Conservation (phyloP, 2,888 invertebrate genomes). For the Hydraecia micacea region DNA sequence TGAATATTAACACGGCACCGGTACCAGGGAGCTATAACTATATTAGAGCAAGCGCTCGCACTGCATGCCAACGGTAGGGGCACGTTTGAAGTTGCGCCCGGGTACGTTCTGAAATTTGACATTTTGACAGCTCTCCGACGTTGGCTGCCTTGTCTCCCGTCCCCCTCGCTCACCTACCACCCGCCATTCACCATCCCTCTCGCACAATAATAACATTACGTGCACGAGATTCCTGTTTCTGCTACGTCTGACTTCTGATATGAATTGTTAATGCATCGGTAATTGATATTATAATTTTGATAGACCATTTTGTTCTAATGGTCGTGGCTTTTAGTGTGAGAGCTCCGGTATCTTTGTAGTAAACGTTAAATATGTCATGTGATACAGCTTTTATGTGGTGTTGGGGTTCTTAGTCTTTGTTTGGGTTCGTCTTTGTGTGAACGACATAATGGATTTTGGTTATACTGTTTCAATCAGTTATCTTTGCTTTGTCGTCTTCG, state of each 20-base stretch:
- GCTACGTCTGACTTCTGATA: slow-evolving; percentile 89
- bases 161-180: slow-evolving; percentile 70
- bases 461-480: slow-evolving; percentile 63
- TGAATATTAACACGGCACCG: slow-evolving; percentile 88
- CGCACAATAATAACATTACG: slow-evolving; percentile 86
- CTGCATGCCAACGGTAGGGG: slow-evolving; percentile 87
- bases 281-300: slow-evolving; percentile 90
- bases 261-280: slow-evolving; percentile 90
- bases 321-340: slow-evolving; percentile 81
- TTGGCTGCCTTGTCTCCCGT: slow-evolving; percentile 82
- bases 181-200: slow-evolving; percentile 74
- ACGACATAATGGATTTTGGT: slow-evolving; percentile 62
- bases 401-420: slow-evolving; percentile 65
- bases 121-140: slow-evolving; percentile 91
- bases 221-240: slow-evolving; percentile 88
- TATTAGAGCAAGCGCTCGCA: slow-evolving; percentile 84
- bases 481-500: slow-evolving; percentile 51
- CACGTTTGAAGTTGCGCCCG: slow-evolving; percentile 90
- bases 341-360: slow-evolving; percentile 72
- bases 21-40: slow-evolving; percentile 87
- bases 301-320: slow-evolving; percentile 84
- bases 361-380: slow-evolving; percentile 74
- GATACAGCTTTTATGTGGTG: slow-evolving; percentile 74
- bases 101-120: slow-evolving; percentile 90
- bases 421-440: slow-evolving; percentile 62